Evolutionary conservation across 2,888 invertebrate genomes (phyloP), one percentile per base, ranked within the genome.

Genomic region (Ischnus inquisitorius): DNA sequence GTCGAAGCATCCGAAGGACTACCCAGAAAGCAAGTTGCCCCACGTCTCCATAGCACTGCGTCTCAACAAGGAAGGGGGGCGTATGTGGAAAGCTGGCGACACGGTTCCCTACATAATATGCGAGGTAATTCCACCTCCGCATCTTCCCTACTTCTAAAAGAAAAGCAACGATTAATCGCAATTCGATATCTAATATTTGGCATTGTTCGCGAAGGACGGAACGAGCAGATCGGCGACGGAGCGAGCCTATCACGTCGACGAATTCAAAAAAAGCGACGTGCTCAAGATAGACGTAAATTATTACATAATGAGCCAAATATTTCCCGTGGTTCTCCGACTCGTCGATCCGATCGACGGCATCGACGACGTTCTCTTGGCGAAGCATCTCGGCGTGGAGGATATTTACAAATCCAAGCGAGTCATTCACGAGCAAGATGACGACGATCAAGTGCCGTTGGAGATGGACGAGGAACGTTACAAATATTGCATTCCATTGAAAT

Each of bases 91-190:
- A 90, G 97, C 97, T 88, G 99, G 99, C 0, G 99, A 99, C 92
- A 98, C 98, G 51, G 97, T 99, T 1, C 96, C 98, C 12, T 99
- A 99, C 92, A 95, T 99, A 1, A 98, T 99, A 90, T 99, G 99
- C 93, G 95, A 97, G 93, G 95, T 94, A 82, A 16, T 69, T 72
- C 57, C 65, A 67, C 19, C 79, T 6, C 8, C 16, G 8, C 51
- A 54, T 16, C 4, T 51, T 5, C 19, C 51, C 1, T 3, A 46
- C n/a, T 2, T n/a, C 6, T 8, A 34, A 34, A n/a, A 46, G 10
- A 57, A 22, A 19, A 60, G 16, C 68, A 46, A 41, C 25, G 48
- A 65, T 39, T 78, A 14, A 25, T 34, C 71, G 22, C 34, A 34
- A 8, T 14, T 28, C 25, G 25, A 0, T 34, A 46, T 74, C 67